A percentile compares a stretch with the other conserved stretches of the same genome.
These are phyloP conservation scores for Micropoecilia bifurca DNA, from an alignment of 2,797 vertebrate genomes.

Conservation along the genomic window DNA sequence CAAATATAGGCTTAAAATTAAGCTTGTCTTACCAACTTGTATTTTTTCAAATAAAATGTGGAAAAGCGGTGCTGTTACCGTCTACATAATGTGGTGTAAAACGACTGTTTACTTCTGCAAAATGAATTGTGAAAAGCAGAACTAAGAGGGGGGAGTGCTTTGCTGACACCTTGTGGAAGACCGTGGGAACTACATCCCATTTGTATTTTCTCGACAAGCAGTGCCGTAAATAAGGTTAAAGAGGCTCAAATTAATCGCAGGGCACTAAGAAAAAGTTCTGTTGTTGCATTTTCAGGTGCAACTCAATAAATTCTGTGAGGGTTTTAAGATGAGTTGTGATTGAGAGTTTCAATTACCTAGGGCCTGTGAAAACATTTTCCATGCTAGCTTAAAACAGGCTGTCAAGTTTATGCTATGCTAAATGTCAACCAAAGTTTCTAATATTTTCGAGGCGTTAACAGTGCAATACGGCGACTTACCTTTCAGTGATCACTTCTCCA, in stretches of 20 bases:
- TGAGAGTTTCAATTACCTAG: too few relatives aligned
- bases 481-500: neutral
- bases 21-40: neutral
- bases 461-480: neutral
- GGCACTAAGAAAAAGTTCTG: neutral
- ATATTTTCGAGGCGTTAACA: neutral
- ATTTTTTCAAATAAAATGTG: neutral
- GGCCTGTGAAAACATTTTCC: too few relatives aligned
- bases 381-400: neutral
- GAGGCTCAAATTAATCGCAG: neutral
- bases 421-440: neutral
- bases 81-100: neutral
- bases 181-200: neutral
- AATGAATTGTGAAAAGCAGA: neutral
- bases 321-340: neutral
- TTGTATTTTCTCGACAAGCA: neutral
- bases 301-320: neutral
- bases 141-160: neutral
- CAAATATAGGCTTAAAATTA: neutral
- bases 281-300: neutral
- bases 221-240: neutral
- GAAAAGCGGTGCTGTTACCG: neutral
- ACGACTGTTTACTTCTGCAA: neutral
- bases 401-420: neutral
- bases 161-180: slow-evolving; percentile 44